phyloP scores from a whole-genome alignment of 1,140 invertebrate genomes.

The Telenomus remus region DNA sequence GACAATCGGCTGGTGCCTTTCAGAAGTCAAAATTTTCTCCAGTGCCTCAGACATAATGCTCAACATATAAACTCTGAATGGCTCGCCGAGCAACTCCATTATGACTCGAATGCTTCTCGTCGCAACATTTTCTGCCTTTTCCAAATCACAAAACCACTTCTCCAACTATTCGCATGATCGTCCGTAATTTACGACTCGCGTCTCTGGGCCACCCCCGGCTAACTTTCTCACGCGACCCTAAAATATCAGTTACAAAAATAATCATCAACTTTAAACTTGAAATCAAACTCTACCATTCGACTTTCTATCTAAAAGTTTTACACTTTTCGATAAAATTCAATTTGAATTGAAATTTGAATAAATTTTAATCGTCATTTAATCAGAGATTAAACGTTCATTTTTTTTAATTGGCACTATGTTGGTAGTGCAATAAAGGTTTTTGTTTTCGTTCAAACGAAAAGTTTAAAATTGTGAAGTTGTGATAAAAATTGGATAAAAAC shows the following conservation, averaged over 20 bases:
- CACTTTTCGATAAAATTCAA: no score
- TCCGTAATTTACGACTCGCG: conserved; percentile 60
- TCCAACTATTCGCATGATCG: conserved; percentile 46
- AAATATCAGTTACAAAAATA: background rate
- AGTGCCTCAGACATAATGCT: conserved; percentile 50
- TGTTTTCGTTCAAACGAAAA: no score
- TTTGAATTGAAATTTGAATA: no score
- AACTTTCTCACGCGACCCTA: conserved; percentile 49
- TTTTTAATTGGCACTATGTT: no score
- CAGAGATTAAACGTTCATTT: no score
- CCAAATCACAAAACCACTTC: conserved; percentile 60
- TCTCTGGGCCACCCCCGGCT: background rate
- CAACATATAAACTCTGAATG: conserved; percentile 47
- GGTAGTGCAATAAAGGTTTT: no score
- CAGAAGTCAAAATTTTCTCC: conserved; percentile 56
- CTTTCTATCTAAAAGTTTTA: no score
- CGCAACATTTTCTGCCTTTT: conserved; percentile 65
- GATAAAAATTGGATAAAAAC: no score
- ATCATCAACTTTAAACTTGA: background rate
- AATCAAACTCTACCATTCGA: no score
- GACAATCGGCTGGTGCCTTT: conserved; percentile 63
- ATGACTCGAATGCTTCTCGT: conserved; percentile 22
- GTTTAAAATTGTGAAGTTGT: no score
- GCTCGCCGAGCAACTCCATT: conserved; percentile 28
- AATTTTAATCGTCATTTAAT: no score